Conservation (phyloP, 2,797 vertebrate genomes). For the Enteromius radiatus region DNA sequence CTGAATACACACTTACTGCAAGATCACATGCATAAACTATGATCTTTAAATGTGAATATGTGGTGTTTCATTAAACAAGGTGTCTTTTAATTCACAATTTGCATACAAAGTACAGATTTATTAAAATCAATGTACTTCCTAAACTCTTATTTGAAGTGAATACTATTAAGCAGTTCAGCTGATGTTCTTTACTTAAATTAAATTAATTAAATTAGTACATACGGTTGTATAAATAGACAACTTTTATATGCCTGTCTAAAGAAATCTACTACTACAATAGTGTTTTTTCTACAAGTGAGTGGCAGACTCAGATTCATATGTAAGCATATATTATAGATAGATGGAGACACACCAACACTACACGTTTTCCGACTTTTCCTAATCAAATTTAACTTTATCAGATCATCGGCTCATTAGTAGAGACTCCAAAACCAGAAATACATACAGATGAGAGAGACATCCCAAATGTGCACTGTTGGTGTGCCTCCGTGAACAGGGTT, state of each 20-base stretch:
- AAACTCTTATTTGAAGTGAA: neutral
- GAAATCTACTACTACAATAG: neutral
- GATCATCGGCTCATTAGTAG: no score
- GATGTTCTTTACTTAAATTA: neutral
- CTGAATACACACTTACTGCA: neutral
- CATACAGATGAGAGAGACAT: no score
- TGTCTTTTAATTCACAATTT: slow-evolving; percentile 1
- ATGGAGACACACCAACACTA: no score
- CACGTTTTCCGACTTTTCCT: no score
- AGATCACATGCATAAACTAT: neutral
- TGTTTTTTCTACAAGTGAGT: neutral
- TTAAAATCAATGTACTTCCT: neutral
- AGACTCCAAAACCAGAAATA: no score
- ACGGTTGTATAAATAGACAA: neutral
- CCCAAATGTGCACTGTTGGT: no score
- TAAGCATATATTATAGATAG: neutral
- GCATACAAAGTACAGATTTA: slow-evolving; percentile 1
- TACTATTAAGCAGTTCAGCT: neutral
- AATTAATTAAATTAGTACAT: neutral
- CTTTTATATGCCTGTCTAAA: neutral
- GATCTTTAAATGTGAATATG: slow-evolving; percentile 8
- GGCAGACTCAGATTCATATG: neutral
- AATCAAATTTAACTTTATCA: no score
- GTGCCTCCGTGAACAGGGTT: no score
- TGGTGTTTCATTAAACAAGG: neutral